Evolutionary conservation across 2,888 invertebrate genomes (phyloP), one percentile per base, ranked within the genome.

Genomic region (Drosophila mettleri): DNA sequence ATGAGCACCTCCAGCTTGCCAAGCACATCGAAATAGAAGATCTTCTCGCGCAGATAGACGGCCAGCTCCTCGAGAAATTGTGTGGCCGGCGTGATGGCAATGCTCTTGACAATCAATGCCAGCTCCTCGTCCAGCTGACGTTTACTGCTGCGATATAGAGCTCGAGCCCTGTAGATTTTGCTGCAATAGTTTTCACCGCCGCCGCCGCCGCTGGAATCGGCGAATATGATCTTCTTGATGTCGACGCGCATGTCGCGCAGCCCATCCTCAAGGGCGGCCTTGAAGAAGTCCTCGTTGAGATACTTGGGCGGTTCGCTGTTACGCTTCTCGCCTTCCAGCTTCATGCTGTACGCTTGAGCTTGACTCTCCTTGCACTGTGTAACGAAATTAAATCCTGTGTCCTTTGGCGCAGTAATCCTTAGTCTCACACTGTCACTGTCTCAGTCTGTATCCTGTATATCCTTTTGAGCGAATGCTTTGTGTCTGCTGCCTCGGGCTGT

Each of bases 11-110:
- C 92, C 70, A 93, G 84, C 59, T 91, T 89, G 24, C 93, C 93
- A 34, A 93, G 85, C 8, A 92, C 92, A 77, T 91, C 91, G n/a
- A 83, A 89, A 41, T 81, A 93, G 90, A 93, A 93, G 73, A 92
- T 91, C 22, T 91, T 91, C 81, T 93, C 93, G 36, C 92, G 92
- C 69, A 91, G 86, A 79, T 93, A 93, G 9, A 93, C 91, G 3
- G 92, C 91, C 33, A 92, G 41, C 18, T 92, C 93, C 83, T 88
- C 93, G 36, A 93, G 91, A 36, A 93, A 91, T 9, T 89, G 85
- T 39, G 92, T 91, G 20, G 93, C 93, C 29, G 91, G 90, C 9
- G 91, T 90, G 16, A 91, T 91, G 20, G 89, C 89, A 51, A 92
- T 92, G 54, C 86, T 90, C 70, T 92, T 92, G 3, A 92, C 88